These are phyloP conservation scores for Chitala chitala DNA, from an alignment of 2,113 vertebrate genomes.

Conservation along the genomic window DNA sequence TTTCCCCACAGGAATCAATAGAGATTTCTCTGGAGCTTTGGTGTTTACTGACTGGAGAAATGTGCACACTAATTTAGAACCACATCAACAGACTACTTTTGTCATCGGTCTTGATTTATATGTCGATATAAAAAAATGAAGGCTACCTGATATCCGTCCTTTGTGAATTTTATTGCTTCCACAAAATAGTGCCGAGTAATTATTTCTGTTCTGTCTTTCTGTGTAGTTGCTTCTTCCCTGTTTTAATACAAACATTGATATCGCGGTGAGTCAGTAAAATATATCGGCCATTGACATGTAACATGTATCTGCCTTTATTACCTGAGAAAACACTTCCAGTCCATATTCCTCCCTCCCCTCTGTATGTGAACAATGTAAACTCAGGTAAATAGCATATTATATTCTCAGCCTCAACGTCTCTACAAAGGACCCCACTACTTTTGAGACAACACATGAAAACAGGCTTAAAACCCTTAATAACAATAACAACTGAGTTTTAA, in stretches of 20 bases:
- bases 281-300: neutral
- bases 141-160: neutral
- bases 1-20: neutral
- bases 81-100: neutral
- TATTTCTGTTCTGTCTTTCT: slow-evolving; percentile 1
- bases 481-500: slow-evolving; percentile 12
- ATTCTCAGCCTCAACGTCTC: neutral
- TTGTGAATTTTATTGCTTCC: neutral
- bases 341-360: neutral
- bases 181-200: neutral
- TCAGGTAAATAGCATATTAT: neutral
- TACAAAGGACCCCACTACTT: neutral
- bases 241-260: slow-evolving; percentile 12
- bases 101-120: neutral
- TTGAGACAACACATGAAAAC: slow-evolving; percentile 23
- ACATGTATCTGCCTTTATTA: neutral
- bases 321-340: neutral
- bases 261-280: slow-evolving; percentile 1
- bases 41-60: too few species aligned
- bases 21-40: too few species aligned
- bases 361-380: neutral
- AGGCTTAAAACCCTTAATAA: slow-evolving; percentile 31
- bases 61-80: neutral
- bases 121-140: neutral
- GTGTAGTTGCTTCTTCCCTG: neutral